Evolutionary conservation across 2,797 vertebrate genomes (phyloP).

Genomic region (Poeciliopsis presidionis): DNA sequence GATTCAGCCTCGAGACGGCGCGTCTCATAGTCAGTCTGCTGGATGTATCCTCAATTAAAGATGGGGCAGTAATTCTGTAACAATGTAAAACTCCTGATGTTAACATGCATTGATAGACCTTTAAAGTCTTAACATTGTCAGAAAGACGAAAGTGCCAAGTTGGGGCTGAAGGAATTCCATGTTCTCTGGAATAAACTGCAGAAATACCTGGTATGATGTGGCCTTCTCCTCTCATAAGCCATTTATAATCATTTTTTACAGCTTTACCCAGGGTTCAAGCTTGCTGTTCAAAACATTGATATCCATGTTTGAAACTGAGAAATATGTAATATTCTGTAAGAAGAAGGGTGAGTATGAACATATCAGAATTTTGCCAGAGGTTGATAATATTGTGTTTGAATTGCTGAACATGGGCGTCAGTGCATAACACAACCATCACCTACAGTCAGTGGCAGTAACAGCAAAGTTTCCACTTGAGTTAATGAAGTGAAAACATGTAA

Average conservation of each 20-base stretch:
- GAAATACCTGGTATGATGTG: slow-evolving; percentile 75
- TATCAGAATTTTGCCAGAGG: not conserved
- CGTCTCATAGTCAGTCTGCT: slow-evolving; percentile 80
- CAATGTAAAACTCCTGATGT: not conserved
- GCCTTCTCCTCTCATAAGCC: not conserved
- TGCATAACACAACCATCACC: not conserved
- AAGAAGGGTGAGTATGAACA: not conserved
- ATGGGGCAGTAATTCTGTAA: not conserved
- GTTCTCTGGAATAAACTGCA: slow-evolving; percentile 79
- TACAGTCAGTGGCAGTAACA: not conserved
- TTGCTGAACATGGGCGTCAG: not conserved
- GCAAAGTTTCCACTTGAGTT: not conserved
- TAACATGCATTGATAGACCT: not conserved
- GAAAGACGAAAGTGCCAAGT: slow-evolving; percentile 75
- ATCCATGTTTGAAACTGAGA: not conserved
- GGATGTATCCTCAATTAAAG: slow-evolving; percentile 78
- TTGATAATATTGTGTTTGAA: not conserved
- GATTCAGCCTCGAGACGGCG: slow-evolving; percentile 78
- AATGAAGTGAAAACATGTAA: not conserved
- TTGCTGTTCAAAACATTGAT: not conserved
- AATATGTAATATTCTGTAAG: not conserved
- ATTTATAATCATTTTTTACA: not conserved
- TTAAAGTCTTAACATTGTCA: slow-evolving; percentile 59
- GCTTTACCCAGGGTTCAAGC: not conserved
- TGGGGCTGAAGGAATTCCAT: slow-evolving; percentile 80